phyloP scores from a whole-genome alignment of 37 sponge, comb jelly and placozoan genomes.

The Dysidea cf. avara region DNA sequence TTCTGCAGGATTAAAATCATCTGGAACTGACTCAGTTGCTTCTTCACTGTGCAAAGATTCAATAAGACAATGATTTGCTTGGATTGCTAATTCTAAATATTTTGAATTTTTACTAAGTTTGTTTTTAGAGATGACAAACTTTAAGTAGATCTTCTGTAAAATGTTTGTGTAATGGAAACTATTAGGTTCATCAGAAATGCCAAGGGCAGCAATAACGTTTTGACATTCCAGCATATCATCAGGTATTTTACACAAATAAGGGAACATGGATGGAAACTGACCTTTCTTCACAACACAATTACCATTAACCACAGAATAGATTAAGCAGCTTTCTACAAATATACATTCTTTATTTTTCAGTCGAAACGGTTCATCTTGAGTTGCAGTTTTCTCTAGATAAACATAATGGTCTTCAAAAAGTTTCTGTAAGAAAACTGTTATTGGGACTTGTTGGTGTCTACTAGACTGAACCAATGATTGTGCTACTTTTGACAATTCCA shows the following conservation, averaged over 20 bases:
- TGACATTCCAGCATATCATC: no score
- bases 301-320: no score
- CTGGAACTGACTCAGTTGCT: background rate
- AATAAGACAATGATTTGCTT: slow-evolving; percentile 29
- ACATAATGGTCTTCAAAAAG: slow-evolving; percentile 33
- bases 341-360: no score
- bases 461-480: no score
- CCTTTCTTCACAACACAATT: no score
- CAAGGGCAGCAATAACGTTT: no score
- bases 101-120: slow-evolving; percentile 2
- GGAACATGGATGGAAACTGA: no score
- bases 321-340: no score
- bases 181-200: no score
- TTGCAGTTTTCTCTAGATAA: slow-evolving; percentile 1
- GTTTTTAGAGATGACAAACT: background rate
- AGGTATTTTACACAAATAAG: no score
- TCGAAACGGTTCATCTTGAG: no score
- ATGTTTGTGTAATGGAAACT: slow-evolving; percentile 12
- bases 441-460: no score
- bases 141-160: slow-evolving; percentile 1
- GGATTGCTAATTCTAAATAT: slow-evolving; percentile 6
- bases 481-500: background rate
- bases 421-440: background rate
- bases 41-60: background rate
- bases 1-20: background rate